Base-by-base conservation (phyloP, 2,797 vertebrate genomes). In the Urocyon cinereoargenteus region DNA sequence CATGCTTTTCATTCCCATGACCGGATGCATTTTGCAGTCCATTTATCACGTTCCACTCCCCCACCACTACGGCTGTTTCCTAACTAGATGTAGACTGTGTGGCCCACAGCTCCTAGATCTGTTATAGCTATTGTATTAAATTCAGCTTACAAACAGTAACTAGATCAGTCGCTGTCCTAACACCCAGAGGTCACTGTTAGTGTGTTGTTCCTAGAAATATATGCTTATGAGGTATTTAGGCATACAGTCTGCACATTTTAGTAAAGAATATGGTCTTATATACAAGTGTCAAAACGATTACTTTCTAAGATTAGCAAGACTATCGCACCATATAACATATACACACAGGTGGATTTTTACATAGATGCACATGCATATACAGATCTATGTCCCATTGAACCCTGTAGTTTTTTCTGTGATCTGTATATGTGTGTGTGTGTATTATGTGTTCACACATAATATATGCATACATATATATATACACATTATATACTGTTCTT, bases 251-350 rank as follows among this genome's bases (percentile, higher is more conserved):
- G 8, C 89, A 73, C 26, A 49, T 85, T 83, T 78, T 78, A 94
- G 86, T 81, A 90, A 84, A 86, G 40, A 90, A 55, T 36, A 8
- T 79, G 70, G 24, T 31, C 90, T 57, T 45, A 28, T 68, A 36
- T 68, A 36, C 49, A 82, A 3, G 61, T 84, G 89, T 84, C 83
- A 92, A 94, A 88, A 79, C 86, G 77, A 34, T 62, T 59, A 66
- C 72, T 96, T 93, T 75, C 62, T 84, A 96, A 90, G 78, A 72
- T 59, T 77, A 96, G 57, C 57, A 90, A 61, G 66, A 79, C 21
- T n/a, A 7, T 77, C 66, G 55, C 26, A 26, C 49, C 57, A 2
- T 75, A 13, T n/a, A 57, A 3, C 64, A 22, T 4, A 28, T 72
- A 55, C 26, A n/a, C 51, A 85, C 9, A 26, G 36, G 15, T 24